Percentiles rank a stretch among this genome's conserved stretches.
Conservation (phyloP, 1,140 invertebrate species). For the Psix sp. region DNA sequence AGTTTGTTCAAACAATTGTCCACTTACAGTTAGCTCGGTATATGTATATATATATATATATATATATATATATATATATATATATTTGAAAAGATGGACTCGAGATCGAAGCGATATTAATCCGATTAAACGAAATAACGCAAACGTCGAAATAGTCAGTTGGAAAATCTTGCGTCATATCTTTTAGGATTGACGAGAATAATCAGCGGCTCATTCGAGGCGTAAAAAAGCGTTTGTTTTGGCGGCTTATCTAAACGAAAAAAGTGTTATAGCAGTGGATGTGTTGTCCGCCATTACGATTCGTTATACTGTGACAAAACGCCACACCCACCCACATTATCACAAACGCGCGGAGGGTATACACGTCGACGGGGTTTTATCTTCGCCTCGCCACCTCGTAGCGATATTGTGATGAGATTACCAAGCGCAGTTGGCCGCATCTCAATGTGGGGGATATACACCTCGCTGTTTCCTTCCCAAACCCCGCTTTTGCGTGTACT, state of each 20-base stretch:
- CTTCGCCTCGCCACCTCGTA: slow-evolving; percentile 74
- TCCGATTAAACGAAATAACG: no score
- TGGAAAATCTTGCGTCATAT: no score
- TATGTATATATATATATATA: no score
- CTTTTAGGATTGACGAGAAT: no score
- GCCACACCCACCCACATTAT: slow-evolving; percentile 59
- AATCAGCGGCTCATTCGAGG: no score
- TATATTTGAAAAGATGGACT: background rate
- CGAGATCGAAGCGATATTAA: background rate
- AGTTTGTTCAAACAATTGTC: slow-evolving; percentile 3
- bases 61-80: no score
- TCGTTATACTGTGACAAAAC: slow-evolving; percentile 64
- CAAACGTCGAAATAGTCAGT: no score
- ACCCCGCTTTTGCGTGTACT: slow-evolving; percentile 51
- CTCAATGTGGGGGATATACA: slow-evolving; percentile 73
- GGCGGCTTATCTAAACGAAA: slow-evolving; percentile 26
- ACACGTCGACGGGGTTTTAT: slow-evolving; percentile 68
- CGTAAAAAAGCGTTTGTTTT: slow-evolving; percentile 16
- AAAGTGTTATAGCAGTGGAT: slow-evolving; percentile 29
- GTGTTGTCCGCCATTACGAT: slow-evolving; percentile 56
- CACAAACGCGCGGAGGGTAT: slow-evolving; percentile 48
- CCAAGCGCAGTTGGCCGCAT: slow-evolving; percentile 74
- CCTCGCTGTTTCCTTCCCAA: slow-evolving; percentile 64
- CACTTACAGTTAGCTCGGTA: background rate
- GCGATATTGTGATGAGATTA: slow-evolving; percentile 77